Evolutionary conservation across 2,888 invertebrate species (phyloP).

Genomic region (Neoaliturus tenellus): DNA sequence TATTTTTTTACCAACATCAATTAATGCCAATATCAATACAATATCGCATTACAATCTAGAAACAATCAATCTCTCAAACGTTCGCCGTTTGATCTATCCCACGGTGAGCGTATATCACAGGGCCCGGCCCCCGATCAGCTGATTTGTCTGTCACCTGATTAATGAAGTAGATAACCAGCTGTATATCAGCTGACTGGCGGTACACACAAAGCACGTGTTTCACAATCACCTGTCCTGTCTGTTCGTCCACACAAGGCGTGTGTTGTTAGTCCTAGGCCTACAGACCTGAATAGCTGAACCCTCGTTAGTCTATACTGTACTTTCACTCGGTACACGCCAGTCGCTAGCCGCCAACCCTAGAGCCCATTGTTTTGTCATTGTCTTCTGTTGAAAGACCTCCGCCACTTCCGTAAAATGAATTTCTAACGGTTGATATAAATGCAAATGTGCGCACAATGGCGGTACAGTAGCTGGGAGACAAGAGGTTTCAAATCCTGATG

Average conservation of each 20-base stretch:
- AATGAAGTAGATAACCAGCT: constrained; percentile 28
- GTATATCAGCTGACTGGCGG: constrained; percentile 21
- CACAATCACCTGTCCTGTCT: constrained; percentile 27
- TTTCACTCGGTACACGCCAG: neutral
- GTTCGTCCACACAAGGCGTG: constrained; percentile 2
- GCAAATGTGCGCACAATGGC: neutral
- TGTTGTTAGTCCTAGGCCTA: constrained; percentile 21
- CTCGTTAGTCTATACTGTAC: neutral
- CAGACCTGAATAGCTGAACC: constrained; percentile 24
- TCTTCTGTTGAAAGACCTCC: neutral
- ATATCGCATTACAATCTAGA: neutral
- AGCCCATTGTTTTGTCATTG: constrained; percentile 8
- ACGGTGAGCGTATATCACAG: constrained; percentile 16
- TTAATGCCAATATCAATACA: neutral
- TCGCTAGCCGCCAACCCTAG: no score
- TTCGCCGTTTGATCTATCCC: neutral
- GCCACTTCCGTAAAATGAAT: neutral
- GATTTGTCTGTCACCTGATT: constrained; percentile 12
- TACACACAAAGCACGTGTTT: constrained; percentile 19
- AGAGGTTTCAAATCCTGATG: no score
- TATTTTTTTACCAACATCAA: neutral
- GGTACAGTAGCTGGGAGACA: no score
- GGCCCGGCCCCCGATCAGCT: neutral
- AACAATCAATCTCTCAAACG: neutral
- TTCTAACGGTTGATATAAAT: constrained; percentile 16